phyloP scores from a whole-genome alignment of 2,113 vertebrate species.

The Carlito syrichta region DNA sequence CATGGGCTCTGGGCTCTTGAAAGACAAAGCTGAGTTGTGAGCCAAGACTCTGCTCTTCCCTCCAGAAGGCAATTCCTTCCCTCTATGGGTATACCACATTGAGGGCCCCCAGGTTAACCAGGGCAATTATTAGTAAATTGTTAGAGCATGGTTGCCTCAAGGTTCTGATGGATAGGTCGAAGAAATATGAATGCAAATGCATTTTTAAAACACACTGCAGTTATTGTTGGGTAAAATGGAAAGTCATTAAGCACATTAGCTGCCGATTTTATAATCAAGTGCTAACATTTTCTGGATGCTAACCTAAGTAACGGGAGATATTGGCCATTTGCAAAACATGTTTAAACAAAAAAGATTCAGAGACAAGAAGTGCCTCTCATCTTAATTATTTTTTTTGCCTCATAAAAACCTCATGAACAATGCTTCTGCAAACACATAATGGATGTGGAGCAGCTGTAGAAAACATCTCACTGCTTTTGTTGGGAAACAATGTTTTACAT shows the following conservation, averaged over 20 bases:
- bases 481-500: constrained; percentile 62
- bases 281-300: constrained; percentile 62
- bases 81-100: not conserved
- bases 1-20: not conserved
- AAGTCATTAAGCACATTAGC: constrained; percentile 73
- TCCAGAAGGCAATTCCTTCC: not conserved
- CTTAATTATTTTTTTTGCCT: constrained; percentile 76
- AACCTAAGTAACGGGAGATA: constrained; percentile 72
- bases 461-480: constrained; percentile 76
- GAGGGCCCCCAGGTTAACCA: not conserved
- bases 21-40: not conserved
- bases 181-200: constrained; percentile 50
- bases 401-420: constrained; percentile 59
- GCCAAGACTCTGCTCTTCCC: not conserved
- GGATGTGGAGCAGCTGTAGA: constrained; percentile 56
- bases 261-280: constrained; percentile 71
- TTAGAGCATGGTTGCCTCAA: not conserved
- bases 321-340: constrained; percentile 72
- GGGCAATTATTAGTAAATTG: constrained; percentile 10
- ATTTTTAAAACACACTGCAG: constrained; percentile 51
- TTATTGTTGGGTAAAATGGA: constrained; percentile 62
- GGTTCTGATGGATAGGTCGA: constrained; percentile 41
- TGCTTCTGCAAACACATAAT: constrained; percentile 61
- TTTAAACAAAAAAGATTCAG: constrained; percentile 72
- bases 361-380: constrained; percentile 69